Conservation (phyloP, 1,140 invertebrate species). For the Trichonephila inaurata region DNA sequence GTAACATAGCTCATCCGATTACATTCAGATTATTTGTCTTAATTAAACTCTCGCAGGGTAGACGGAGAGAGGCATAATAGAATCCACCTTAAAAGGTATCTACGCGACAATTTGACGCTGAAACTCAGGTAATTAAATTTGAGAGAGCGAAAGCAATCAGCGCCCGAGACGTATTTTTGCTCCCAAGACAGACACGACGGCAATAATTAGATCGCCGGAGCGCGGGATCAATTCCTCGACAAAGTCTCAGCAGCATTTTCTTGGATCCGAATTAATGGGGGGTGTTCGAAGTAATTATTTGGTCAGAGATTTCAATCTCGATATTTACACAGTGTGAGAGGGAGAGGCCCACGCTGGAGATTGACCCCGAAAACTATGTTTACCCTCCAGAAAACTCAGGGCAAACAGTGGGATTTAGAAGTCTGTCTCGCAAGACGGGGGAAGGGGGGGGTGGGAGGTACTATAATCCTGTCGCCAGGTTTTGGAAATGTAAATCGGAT, state of each 20-base stretch:
- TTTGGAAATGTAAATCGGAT: too few species aligned
- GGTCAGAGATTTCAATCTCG: neutral
- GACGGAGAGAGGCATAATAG: neutral
- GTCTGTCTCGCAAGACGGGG: too few species aligned
- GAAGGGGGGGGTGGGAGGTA: too few species aligned
- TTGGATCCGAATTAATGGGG: neutral
- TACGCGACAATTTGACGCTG: neutral
- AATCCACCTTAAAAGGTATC: neutral
- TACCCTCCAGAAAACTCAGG: too few species aligned
- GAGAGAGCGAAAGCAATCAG: slow-evolving; percentile 11
- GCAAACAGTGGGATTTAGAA: neutral
- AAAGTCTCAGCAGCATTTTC: neutral
- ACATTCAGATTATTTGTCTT: slow-evolving; percentile 43
- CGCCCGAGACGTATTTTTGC: neutral
- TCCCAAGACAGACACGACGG: neutral
- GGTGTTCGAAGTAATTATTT: neutral
- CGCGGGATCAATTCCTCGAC: neutral
- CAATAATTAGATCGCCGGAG: slow-evolving; percentile 47
- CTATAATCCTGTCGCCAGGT: too few species aligned
- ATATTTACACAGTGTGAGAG: neutral
- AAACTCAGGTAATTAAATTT: slow-evolving; percentile 46
- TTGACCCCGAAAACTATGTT: neutral
- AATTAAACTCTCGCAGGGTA: neutral
- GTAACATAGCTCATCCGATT: neutral
- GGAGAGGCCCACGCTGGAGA: too few species aligned